Evolutionary conservation across 2,797 vertebrate species (phyloP).

Genomic region (Psittacula echo): DNA sequence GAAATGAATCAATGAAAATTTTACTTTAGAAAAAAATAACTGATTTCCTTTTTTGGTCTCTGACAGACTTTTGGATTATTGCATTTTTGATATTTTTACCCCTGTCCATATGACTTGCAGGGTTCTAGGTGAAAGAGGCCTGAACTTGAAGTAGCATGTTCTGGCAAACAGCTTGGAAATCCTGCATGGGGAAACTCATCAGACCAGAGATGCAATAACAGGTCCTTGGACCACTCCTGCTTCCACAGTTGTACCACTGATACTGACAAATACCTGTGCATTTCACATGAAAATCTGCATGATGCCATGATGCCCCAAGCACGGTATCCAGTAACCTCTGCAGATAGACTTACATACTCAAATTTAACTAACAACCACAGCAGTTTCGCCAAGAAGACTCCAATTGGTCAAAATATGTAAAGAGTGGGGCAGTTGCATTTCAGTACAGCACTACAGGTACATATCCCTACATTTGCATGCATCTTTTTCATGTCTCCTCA

Average conservation of each 20-base stretch:
- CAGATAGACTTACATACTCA: fast-evolving
- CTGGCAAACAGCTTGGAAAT: neutral
- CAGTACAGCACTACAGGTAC: neutral
- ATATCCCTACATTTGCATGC: fast-evolving
- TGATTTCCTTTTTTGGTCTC: neutral
- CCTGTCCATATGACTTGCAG: neutral
- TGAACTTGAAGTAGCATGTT: neutral
- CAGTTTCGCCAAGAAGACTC: neutral
- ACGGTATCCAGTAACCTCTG: neutral
- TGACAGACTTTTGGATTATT: neutral
- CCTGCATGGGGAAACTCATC: neutral
- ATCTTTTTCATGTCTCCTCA: neutral
- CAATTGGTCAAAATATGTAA: neutral
- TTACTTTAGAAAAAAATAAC: neutral
- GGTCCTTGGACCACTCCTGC: neutral
- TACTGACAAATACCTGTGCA: neutral
- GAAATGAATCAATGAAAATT: conserved; percentile 16
- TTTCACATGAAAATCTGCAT: neutral
- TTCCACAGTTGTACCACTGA: fast-evolving
- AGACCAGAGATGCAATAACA: neutral
- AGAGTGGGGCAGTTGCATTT: neutral
- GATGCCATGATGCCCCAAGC: neutral
- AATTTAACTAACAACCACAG: neutral
- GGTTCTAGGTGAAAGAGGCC: neutral
- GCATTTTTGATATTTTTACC: neutral